These are phyloP conservation scores for Anniella stebbinsi DNA, from an alignment of 2,797 vertebrate species.

Conservation along the genomic window DNA sequence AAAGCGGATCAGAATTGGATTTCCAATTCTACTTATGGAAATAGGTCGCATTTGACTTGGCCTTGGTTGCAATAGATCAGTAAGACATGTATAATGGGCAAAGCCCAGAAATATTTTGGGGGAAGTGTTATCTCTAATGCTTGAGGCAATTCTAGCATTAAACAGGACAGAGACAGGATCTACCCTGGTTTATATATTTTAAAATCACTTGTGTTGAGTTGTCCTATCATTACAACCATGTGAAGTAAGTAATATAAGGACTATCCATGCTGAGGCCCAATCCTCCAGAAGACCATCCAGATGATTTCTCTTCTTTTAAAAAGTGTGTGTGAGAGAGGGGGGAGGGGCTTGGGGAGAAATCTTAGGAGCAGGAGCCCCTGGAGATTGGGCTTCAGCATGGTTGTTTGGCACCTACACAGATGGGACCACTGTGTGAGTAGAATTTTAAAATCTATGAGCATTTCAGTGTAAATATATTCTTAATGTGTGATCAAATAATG, in stretches of 20 bases:
- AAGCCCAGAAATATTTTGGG: not conserved
- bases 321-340: too few species aligned
- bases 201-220: not conserved
- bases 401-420: not conserved
- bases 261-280: not conserved
- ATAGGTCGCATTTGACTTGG: not conserved
- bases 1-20: not conserved
- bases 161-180: not conserved
- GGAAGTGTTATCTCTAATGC: not conserved
- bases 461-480: too few species aligned
- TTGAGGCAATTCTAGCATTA: not conserved
- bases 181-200: not conserved
- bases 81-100: not conserved
- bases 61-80: not conserved
- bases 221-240: not conserved
- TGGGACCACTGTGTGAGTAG: not conserved
- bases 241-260: not conserved
- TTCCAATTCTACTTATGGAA: not conserved
- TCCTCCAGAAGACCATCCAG: not conserved
- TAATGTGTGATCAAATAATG: not conserved
- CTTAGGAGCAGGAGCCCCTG: not conserved
- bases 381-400: not conserved
- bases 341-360: not conserved
- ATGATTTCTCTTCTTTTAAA: not conserved
- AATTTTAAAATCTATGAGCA: not conserved